Percentiles rank a stretch among this genome's conserved stretches.
These are phyloP conservation scores for Seriola aureovittata DNA, from an alignment of 2,113 vertebrate genomes.

Conservation along the genomic window DNA sequence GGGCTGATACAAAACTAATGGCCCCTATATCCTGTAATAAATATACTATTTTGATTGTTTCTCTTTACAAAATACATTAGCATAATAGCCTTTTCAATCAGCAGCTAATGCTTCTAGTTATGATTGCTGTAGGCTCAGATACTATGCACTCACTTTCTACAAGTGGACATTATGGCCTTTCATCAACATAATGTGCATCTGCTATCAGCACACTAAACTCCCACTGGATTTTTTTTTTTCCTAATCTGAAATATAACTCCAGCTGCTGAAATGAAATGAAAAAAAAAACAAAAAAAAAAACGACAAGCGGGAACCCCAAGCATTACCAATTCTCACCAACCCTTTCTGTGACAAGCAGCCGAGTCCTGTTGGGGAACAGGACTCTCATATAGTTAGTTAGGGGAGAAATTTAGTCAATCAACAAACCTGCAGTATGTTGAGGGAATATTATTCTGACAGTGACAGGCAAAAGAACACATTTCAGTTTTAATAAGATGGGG, in stretches of 20 bases:
- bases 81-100: constrained; percentile 52
- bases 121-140: constrained; percentile 25
- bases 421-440: background rate
- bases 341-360: background rate
- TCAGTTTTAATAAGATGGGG: constrained; percentile 2
- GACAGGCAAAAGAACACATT: background rate
- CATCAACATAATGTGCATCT: constrained; percentile 21
- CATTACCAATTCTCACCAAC: background rate
- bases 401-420: background rate
- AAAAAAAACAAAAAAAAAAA: no score
- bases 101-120: constrained; percentile 15
- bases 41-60: constrained; percentile 31
- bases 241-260: constrained; percentile 10
- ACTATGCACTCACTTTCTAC: background rate
- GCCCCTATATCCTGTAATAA: constrained; percentile 13
- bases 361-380: no score
- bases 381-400: no score
- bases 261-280: background rate
- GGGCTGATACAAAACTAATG: constrained; percentile 38
- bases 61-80: constrained; percentile 40
- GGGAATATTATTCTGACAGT: background rate
- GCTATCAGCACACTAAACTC: constrained; percentile 5
- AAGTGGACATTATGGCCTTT: constrained; percentile 22
- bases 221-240: background rate
- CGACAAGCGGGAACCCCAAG: background rate